These are phyloP conservation scores for Julus scandinavius DNA, from an alignment of 2,888 invertebrate species.

Conservation along the genomic window DNA sequence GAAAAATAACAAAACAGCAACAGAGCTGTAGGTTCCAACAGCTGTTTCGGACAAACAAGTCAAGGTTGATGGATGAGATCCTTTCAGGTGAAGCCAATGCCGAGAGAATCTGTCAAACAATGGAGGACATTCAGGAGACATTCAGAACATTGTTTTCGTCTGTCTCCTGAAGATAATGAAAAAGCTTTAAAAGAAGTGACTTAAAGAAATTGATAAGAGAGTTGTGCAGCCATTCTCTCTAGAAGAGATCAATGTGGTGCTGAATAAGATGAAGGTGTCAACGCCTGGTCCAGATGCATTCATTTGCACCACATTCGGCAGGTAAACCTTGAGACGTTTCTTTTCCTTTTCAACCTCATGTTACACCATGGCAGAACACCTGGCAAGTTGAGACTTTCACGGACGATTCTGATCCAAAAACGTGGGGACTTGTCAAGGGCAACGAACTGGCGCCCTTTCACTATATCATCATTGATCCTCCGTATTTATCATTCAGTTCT, in stretches of 20 bases:
- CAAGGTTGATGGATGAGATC: not conserved
- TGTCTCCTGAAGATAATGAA: not conserved
- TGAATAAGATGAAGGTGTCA: not conserved
- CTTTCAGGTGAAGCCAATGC: not conserved
- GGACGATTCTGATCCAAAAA: not conserved
- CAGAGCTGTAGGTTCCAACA: not conserved
- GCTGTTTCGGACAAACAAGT: not conserved
- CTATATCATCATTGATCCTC: not conserved
- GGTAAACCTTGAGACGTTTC: not conserved
- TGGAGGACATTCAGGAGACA: too few species aligned
- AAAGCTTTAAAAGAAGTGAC: not conserved
- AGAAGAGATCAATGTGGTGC: not conserved
- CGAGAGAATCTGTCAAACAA: not conserved
- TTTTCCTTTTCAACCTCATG: not conserved
- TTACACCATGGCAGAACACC: not conserved
- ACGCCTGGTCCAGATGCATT: not conserved
- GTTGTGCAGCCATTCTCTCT: not conserved
- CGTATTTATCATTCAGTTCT: not conserved
- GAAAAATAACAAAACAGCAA: too few species aligned
- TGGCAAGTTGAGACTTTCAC: not conserved
- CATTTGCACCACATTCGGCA: not conserved
- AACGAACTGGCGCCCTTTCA: not conserved
- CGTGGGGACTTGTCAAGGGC: not conserved
- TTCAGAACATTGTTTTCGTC: not conserved
- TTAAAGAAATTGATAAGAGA: not conserved